A percentile compares a stretch with the other conserved stretches of the same genome.
Evolutionary conservation across 37 sponge, comb jelly and placozoan species (phyloP).

Genomic region (Mnemiopsis leidyi): DNA sequence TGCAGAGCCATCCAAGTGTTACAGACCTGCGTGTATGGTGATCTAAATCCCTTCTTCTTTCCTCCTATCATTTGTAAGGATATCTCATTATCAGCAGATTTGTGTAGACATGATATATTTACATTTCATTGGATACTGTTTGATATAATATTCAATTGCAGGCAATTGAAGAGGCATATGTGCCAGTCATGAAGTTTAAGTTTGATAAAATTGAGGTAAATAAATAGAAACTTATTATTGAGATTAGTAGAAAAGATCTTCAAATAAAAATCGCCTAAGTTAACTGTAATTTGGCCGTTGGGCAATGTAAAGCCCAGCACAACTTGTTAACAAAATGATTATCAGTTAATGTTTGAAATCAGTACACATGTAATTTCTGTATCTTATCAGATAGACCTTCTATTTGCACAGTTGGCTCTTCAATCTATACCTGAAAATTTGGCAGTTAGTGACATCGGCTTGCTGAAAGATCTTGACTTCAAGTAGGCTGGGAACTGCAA

Average conservation of each 20-base stretch:
- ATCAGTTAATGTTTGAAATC: too few relatives aligned
- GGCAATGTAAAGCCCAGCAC: too few relatives aligned
- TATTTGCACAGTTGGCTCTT: conserved; percentile 92
- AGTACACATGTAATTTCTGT: too few relatives aligned
- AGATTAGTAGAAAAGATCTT: not conserved
- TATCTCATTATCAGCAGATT: too few relatives aligned
- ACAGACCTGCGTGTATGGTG: conserved; percentile 81
- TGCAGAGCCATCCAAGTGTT: conserved; percentile 71
- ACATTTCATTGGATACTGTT: too few relatives aligned
- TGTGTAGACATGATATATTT: too few relatives aligned
- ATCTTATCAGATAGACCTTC: conserved; percentile 84
- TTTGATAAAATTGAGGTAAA: conserved; percentile 88
- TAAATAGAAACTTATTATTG: not conserved
- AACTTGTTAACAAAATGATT: too few relatives aligned
- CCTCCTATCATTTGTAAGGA: too few relatives aligned
- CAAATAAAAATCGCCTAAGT: too few relatives aligned
- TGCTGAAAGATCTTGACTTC: conserved; percentile 89
- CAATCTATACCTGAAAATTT: conserved; percentile 76
- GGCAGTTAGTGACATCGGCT: conserved; percentile 75
- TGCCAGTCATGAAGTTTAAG: conserved; percentile 93
- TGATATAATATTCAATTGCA: too few relatives aligned
- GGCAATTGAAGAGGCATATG: conserved; percentile 91
- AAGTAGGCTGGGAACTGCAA: conserved; percentile 75
- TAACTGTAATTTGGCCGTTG: too few relatives aligned
- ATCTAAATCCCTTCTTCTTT: too few relatives aligned